Evolutionary conservation across 1,140 invertebrate species (phyloP), one percentile per base, ranked within the genome.

Genomic region (Lasioglossum baleicum): DNA sequence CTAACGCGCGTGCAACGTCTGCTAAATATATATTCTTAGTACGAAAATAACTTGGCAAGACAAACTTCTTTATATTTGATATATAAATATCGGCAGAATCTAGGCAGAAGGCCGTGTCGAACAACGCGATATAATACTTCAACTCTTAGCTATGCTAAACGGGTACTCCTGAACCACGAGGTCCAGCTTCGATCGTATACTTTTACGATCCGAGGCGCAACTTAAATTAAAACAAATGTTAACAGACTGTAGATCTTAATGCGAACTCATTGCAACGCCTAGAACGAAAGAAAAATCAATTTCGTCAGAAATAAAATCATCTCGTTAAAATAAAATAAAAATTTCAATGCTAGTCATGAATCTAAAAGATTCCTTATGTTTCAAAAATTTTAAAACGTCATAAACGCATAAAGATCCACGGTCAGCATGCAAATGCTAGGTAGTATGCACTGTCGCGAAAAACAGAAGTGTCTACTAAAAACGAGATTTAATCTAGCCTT

Each of bases 21-120:
- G 10, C 44, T 66, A 67, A 73, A 66, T 40, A 26, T 74, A 35
- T 35, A 58, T 56, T 22, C 48, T 53, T 35, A 58, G 22, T 82
- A 82, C 26, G 69, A 82, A 82, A 82, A 79, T 82, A 82, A 60
- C 65, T 82, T 82, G 76, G 81, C 81, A 82, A 82, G 81, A 82
- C 53, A 63, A 83, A 56, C 56, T 75, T 75, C 51, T 31, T 80
- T 48, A 63, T 40, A 22, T 74, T 73, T 31, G 22, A 48, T 74
- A 56, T 74, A 44, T 73, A 70, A 70, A 80, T 75, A 63, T 48
- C 60, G 20, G 13, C 53, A 42, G 35, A 80, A n/a, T 58, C 40
- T 73, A 79, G 76, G 70, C 76, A 79, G 69, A 56, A 56, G 5
- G 35, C 63, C 20, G 35, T 58, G 51, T n/a, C 56, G 26, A 79